Percentiles rank a stretch among this genome's conserved stretches.
phyloP scores from a whole-genome alignment of 2,797 vertebrate genomes.

The Erpetoichthys calabaricus region DNA sequence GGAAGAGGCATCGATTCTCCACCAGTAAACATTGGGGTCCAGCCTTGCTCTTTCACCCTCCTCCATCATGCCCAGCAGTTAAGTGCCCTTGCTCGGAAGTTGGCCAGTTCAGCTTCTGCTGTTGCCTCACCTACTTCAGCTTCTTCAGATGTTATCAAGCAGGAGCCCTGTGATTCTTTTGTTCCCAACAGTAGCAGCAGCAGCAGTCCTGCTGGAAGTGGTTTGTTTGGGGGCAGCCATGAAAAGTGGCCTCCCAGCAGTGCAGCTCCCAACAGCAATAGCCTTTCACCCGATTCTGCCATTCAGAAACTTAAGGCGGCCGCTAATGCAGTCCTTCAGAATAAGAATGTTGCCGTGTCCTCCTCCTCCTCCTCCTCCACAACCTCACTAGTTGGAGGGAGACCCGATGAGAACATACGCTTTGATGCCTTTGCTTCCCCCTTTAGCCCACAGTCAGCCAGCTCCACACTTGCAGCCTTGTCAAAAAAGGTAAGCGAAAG shows the following conservation, averaged over 20 bases:
- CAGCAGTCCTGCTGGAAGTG: constrained; percentile 36
- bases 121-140: constrained; percentile 46
- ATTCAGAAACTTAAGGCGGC: constrained; percentile 96
- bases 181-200: constrained; percentile 58
- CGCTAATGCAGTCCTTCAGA: constrained; percentile 91
- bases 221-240: constrained; percentile 83
- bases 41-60: constrained; percentile 75
- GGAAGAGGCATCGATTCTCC: constrained; percentile 64
- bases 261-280: constrained; percentile 55
- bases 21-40: constrained; percentile 55
- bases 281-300: constrained; percentile 89
- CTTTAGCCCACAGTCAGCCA: constrained; percentile 94
- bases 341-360: constrained; percentile 68
- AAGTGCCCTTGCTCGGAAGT: constrained; percentile 88
- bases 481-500: constrained; percentile 98
- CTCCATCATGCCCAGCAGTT: constrained; percentile 92
- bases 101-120: constrained; percentile 65
- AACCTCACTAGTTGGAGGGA: constrained; percentile 44
- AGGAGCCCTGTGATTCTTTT: constrained; percentile 82
- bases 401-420: constrained; percentile 75
- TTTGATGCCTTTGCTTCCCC: constrained; percentile 91
- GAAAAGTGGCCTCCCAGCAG: constrained; percentile 88
- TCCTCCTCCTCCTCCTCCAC: constrained; percentile 45
- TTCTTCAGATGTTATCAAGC: constrained; percentile 55
- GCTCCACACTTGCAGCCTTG: constrained; percentile 91